Evolutionary conservation across 2,797 vertebrate species (phyloP).

Genomic region (Gallinago stenura): DNA sequence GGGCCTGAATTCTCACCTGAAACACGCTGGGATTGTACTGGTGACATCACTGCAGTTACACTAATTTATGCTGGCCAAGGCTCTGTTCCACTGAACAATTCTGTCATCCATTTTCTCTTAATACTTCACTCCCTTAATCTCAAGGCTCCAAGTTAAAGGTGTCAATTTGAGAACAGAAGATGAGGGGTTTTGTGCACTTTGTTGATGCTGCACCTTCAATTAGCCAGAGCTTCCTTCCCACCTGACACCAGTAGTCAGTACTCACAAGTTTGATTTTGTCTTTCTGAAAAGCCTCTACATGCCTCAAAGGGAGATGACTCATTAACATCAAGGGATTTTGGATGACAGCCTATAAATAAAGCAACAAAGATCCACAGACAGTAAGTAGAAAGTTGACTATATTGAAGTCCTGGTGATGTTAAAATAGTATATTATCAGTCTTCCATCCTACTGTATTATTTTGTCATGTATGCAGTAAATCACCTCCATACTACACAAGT

Average conservation of each 20-base stretch:
- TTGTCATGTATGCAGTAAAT: neutral
- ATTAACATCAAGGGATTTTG: constrained; percentile 60
- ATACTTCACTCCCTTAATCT: neutral
- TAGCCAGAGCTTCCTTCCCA: neutral
- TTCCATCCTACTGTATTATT: neutral
- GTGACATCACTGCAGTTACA: neutral
- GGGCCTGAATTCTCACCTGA: constrained; percentile 12
- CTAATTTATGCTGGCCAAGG: neutral
- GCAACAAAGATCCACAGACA: constrained; percentile 27
- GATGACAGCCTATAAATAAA: constrained; percentile 61
- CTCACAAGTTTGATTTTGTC: neutral
- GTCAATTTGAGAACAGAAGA: constrained; percentile 4
- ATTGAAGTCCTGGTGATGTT: neutral
- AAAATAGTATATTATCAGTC: neutral
- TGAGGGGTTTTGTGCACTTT: neutral
- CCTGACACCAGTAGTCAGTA: neutral
- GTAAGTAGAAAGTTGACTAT: neutral
- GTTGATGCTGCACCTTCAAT: constrained; percentile 13
- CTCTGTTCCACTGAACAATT: neutral
- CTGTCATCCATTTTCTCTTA: neutral
- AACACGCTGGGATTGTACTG: neutral
- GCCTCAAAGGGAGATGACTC: constrained; percentile 29
- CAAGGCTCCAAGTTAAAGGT: neutral
- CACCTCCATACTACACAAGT: neutral
- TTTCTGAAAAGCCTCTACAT: neutral